phyloP scores from a whole-genome alignment of 2,888 invertebrate species.

The Sipha maydis region DNA sequence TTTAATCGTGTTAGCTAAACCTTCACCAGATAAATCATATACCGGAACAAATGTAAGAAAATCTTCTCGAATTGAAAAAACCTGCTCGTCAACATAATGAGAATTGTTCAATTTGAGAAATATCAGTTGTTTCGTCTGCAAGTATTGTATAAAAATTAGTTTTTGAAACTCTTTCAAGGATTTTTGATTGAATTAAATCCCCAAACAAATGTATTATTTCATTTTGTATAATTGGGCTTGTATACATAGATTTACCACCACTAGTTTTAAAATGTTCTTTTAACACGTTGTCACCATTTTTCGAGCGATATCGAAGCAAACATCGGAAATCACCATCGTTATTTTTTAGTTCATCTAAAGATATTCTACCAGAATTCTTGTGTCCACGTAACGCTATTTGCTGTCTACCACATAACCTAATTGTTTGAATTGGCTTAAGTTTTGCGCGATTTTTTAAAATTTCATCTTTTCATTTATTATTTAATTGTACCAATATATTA shows the following conservation, averaged over 20 bases:
- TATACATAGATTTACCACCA: constrained; percentile 59
- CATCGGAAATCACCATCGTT: constrained; percentile 30
- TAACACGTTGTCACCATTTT: constrained; percentile 64
- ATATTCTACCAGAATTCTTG: constrained; percentile 30
- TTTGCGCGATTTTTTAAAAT: constrained; percentile 23
- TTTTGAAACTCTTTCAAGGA: too few relatives aligned
- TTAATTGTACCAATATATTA: constrained; percentile 36
- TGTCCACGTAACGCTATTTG: constrained; percentile 19
- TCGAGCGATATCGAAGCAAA: constrained; percentile 62
- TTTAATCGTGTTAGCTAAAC: too few relatives aligned
- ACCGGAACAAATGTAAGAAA: too few relatives aligned
- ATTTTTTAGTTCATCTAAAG: constrained; percentile 41
- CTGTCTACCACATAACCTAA: constrained; percentile 41
- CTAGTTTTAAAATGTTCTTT: constrained; percentile 63
- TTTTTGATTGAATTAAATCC: too few relatives aligned
- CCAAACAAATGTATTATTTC: too few relatives aligned
- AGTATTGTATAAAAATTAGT: too few relatives aligned
- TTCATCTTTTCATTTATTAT: constrained; percentile 39
- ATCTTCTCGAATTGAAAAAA: too few relatives aligned
- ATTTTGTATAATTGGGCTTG: constrained; percentile 63
- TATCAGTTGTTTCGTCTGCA: too few relatives aligned
- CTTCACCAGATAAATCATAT: too few relatives aligned
- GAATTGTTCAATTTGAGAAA: too few relatives aligned
- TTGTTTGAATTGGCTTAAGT: constrained; percentile 35
- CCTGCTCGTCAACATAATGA: too few relatives aligned